A percentile compares a stretch with the other conserved stretches of the same genome.
Evolutionary conservation across 2,113 vertebrate species (phyloP).

Genomic region (Hippocampus barbouri): DNA sequence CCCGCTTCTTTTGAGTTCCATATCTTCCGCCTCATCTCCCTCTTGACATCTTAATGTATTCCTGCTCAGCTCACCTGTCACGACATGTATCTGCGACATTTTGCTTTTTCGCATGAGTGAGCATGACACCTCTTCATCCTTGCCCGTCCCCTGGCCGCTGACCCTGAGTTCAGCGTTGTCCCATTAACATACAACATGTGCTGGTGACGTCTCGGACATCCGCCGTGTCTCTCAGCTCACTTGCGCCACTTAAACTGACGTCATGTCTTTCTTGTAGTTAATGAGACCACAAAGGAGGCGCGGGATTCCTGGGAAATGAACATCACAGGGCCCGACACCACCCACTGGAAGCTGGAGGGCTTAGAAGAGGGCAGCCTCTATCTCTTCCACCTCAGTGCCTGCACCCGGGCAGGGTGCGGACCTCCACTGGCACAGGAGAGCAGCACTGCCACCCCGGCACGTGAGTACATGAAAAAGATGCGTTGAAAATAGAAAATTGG

Average conservation of each 20-base stretch:
- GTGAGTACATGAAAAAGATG: slow-evolving; percentile 72
- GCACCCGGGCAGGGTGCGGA: slow-evolving; percentile 85
- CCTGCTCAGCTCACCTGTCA: slow-evolving; percentile 66
- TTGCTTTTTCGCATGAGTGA: slow-evolving; percentile 40
- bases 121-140: slow-evolving; percentile 47
- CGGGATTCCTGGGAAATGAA: slow-evolving; percentile 74
- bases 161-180: slow-evolving; percentile 44
- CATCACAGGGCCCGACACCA: slow-evolving; percentile 70
- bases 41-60: slow-evolving; percentile 55
- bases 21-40: slow-evolving; percentile 44
- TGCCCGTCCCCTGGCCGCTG: slow-evolving; percentile 23
- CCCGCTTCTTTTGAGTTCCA: slow-evolving; percentile 34
- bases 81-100: slow-evolving; percentile 41
- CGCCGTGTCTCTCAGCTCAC: not conserved
- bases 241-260: slow-evolving; percentile 43
- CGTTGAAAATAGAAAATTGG: not conserved
- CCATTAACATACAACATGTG: slow-evolving; percentile 31
- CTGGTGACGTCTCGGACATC: slow-evolving; percentile 12
- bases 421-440: slow-evolving; percentile 79
- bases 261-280: slow-evolving; percentile 74
- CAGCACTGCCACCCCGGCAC: slow-evolving; percentile 62
- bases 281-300: slow-evolving; percentile 77
- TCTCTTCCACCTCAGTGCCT: slow-evolving; percentile 86
- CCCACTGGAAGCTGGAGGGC: slow-evolving; percentile 75
- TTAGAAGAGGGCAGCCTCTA: slow-evolving; percentile 78